Base-by-base conservation (phyloP, 2,797 vertebrate species). In the Enteromius afrohamiltoni region DNA sequence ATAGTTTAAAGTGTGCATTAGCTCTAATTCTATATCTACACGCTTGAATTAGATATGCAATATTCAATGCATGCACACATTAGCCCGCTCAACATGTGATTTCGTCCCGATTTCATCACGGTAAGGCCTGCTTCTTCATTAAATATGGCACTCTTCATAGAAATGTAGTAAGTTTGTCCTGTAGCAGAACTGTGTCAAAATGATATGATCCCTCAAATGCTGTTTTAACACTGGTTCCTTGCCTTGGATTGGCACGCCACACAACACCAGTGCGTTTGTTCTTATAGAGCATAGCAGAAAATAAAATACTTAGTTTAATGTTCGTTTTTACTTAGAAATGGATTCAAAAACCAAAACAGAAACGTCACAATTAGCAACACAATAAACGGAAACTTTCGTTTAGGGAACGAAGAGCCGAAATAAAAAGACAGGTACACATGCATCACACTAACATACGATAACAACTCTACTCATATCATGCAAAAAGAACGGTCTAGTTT, bases 401-500 rank as follows among this genome's bases (percentile, higher is more conserved):
- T 93, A 91, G 82, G 80, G 89, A 84, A 93, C 92, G 89, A 83
- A 91, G 91, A 91, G 91, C 62, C 55, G 91, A 93, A 95, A 94
- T 90, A 92, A 87, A 93, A 94, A 94, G 93, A 92, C 91, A 90
- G 90, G 90, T 87, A 92, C 93, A 95, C 95, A 96, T 96, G 95
- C 95, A 95, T 92, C 93, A 91, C 92, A 93, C 95, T 93, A 94
- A 89, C 93, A 93, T 95, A 95, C 94, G 94, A 31, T 94, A 93
- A 94, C 95, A 92, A 89, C 92, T 94, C 93, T 95, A 96, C 91
- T 94, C 94, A 95, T 95, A 95, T 95, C 95, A 94, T 95, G 95
- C 95, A 95, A 94, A 95, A 95, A 95, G 91, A 95, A 95, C 93
- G 91, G 92, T 94, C 92, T 94, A 94, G 86, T 79, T 81, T 80